Percentiles rank a stretch among this genome's conserved stretches.
phyloP scores from a whole-genome alignment of 2,888 invertebrate genomes.

The Ochropleura plecta region DNA sequence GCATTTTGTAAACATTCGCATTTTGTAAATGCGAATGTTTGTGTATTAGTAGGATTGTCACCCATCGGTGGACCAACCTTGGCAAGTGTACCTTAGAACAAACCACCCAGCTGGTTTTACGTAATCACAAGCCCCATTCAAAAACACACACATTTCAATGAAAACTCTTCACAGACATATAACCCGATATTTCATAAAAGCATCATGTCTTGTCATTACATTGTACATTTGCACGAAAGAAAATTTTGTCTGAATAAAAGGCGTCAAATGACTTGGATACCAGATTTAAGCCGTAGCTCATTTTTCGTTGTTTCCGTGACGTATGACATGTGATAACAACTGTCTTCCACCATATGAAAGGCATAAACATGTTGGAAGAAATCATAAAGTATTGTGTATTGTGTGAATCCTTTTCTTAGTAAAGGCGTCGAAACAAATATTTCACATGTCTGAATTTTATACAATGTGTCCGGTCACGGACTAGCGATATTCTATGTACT shows the following conservation, averaged over 20 bases:
- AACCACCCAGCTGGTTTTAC: background rate
- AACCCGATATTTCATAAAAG: conserved; percentile 11
- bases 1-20: too few relatives aligned
- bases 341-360: conserved; percentile 38
- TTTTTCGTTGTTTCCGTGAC: conserved; percentile 47
- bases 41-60: background rate
- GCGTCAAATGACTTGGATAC: conserved; percentile 35
- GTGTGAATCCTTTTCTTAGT: conserved; percentile 32
- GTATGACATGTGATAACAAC: conserved; percentile 34
- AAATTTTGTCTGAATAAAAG: conserved; percentile 14
- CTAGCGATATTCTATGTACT: too few relatives aligned
- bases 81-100: background rate
- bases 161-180: background rate
- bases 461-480: too few relatives aligned
- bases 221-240: conserved; percentile 8
- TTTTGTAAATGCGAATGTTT: too few relatives aligned
- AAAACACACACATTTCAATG: background rate
- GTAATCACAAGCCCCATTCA: background rate
- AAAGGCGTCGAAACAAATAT: background rate
- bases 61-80: background rate
- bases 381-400: conserved; percentile 22
- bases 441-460: too few relatives aligned
- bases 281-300: conserved; percentile 20
- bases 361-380: background rate
- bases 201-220: conserved; percentile 7